These are phyloP conservation scores for Loripinus fragilis DNA, from an alignment of 2,888 invertebrate species.

Conservation along the genomic window DNA sequence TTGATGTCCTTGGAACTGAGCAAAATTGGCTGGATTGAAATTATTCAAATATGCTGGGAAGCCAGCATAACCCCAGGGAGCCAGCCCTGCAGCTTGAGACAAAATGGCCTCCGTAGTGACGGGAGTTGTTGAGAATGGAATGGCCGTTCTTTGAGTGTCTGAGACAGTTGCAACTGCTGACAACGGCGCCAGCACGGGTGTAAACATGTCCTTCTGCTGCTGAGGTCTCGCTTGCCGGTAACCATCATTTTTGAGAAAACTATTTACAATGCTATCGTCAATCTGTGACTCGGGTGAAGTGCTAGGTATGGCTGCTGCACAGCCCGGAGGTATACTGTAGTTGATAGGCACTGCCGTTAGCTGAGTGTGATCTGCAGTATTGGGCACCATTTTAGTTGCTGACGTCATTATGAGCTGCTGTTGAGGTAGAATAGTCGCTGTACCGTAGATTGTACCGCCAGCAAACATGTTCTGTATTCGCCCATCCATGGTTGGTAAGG, in stretches of 20 bases:
- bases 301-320: neutral
- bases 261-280: neutral
- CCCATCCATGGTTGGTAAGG: neutral
- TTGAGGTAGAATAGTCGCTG: constrained; percentile 10
- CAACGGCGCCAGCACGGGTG: constrained; percentile 8
- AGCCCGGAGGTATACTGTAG: constrained; percentile 15
- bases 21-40: constrained; percentile 15
- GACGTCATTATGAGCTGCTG: constrained; percentile 7
- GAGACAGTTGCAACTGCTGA: constrained; percentile 11
- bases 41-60: constrained; percentile 22
- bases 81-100: constrained; percentile 7
- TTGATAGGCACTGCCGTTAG: constrained; percentile 19
- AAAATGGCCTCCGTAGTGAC: constrained; percentile 1
- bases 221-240: neutral
- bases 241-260: constrained; percentile 6
- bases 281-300: neutral
- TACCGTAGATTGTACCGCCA: constrained; percentile 1
- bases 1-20: constrained; percentile 24
- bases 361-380: neutral
- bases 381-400: constrained; percentile 9
- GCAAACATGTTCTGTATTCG: neutral
- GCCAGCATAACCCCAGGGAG: constrained; percentile 24
- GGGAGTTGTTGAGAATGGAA: constrained; percentile 1
- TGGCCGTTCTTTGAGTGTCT: neutral
- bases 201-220: constrained; percentile 13